phyloP scores from a whole-genome alignment of 2,797 vertebrate species.

The Lycodopsis pacificus region DNA sequence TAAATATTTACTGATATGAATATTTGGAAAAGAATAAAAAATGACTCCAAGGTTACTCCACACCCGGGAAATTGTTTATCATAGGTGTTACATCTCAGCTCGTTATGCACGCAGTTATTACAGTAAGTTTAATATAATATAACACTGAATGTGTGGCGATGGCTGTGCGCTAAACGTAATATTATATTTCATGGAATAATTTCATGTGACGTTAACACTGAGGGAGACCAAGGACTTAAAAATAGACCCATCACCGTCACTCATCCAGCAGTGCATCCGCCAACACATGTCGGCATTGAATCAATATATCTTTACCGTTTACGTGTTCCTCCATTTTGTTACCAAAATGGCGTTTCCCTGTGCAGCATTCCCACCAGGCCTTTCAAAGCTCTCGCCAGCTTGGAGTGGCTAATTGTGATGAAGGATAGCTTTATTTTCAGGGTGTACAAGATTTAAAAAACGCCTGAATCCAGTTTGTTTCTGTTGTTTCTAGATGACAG shows the following conservation, averaged over 20 bases:
- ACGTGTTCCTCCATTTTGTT: slow-evolving; percentile 10
- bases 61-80: neutral
- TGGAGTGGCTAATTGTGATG: neutral
- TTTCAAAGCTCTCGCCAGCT: neutral
- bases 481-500: neutral
- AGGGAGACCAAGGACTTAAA: neutral
- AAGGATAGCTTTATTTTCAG: neutral
- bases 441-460: neutral
- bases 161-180: neutral
- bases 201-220: neutral
- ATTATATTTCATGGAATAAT: neutral
- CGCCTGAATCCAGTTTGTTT: neutral
- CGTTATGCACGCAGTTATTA: neutral
- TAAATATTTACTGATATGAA: neutral
- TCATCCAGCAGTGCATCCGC: neutral
- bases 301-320: neutral
- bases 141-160: neutral
- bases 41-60: neutral
- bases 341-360: neutral
- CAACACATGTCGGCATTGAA: neutral
- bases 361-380: neutral
- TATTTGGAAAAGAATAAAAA: neutral
- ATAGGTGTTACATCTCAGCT: neutral
- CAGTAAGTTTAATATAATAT: neutral
- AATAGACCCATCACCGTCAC: neutral